Base-by-base conservation (phyloP, 2,797 vertebrate species). In the Parauchenoglanis punctatus region DNA sequence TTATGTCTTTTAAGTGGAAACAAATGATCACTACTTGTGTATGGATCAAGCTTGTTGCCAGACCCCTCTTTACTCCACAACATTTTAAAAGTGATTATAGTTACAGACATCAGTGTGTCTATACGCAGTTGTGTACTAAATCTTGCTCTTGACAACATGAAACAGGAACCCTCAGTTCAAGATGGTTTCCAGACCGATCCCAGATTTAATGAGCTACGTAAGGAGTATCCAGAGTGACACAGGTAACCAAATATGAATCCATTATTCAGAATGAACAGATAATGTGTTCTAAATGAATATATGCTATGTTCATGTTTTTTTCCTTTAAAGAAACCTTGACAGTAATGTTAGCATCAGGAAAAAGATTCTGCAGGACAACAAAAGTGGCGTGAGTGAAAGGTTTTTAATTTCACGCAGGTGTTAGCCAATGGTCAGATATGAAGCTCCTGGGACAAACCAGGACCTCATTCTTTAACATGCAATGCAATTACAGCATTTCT, bases 111-210 rank as follows among this genome's bases (percentile, higher is more conserved):
- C 63, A 87, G 89, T 89, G 88, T 59, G 35, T 61, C 58, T 59
- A 56, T 23, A 25, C 10, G 31, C 56, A 59, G 20, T 25, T 81
- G 56, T 44, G 52, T 40, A 80, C 54, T 20, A 80, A 59, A 59
- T 59, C 56, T 40, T 40, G 20, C 56, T 61, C 56, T 68, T 92
- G 90, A 92, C 93, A 93, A 94, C 92, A 90, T 91, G 91, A 81
- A 61, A n/a, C 35, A 44, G n/a, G 89, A 93, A 89, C 4, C 7
- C 15, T 76, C 25, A 86, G 87, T 65, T 49, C 49, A 61, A 56
- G 23, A 61, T 6, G 83, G 83, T 88, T 86, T 76, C 89, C 88
- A 92, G 90, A 92, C 88, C 81, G 88, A 88, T 92, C 91, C 88
- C 91, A 88, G 89, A 93, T 90, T 91, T 80, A 91, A 86, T 81